Conservation (phyloP, 2,113 vertebrate genomes). For the Plectropomus leopardus region DNA sequence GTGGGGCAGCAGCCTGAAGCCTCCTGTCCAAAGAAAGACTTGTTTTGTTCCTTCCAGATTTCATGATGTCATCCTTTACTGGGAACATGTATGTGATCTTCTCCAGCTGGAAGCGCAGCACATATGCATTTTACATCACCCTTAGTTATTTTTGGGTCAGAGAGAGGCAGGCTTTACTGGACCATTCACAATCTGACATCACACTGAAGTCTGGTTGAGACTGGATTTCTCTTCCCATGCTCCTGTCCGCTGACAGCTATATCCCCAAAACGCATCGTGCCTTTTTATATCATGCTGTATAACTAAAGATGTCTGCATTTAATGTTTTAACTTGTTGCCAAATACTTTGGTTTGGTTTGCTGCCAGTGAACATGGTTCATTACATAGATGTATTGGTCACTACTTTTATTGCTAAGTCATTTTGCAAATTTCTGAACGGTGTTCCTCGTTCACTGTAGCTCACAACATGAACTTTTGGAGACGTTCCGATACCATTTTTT, state of each 20-base stretch:
- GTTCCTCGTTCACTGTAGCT: background rate
- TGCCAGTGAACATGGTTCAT: conserved; percentile 30
- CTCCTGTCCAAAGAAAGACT: conserved; percentile 52
- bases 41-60: conserved; percentile 66
- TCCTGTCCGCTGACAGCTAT: conserved; percentile 47
- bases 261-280: conserved; percentile 43
- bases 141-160: conserved; percentile 67
- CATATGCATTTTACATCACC: conserved; percentile 72
- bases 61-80: conserved; percentile 72
- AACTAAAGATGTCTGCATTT: conserved; percentile 37
- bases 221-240: conserved; percentile 50
- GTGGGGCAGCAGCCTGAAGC: conserved; percentile 42
- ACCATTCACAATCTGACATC: conserved; percentile 70
- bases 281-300: conserved; percentile 42
- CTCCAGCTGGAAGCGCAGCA: conserved; percentile 73
- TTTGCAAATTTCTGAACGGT: conserved; percentile 13
- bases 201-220: conserved; percentile 64
- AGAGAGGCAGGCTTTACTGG: conserved; percentile 67
- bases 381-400: conserved; percentile 21
- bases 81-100: conserved; percentile 72
- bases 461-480: no score
- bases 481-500: no score
- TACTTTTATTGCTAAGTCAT: conserved; percentile 25
- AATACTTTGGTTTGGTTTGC: conserved; percentile 50
- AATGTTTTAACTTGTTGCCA: conserved; percentile 48